Evolutionary conservation across 2,797 vertebrate genomes (phyloP).

Genomic region (Loris lydekkerianus): DNA sequence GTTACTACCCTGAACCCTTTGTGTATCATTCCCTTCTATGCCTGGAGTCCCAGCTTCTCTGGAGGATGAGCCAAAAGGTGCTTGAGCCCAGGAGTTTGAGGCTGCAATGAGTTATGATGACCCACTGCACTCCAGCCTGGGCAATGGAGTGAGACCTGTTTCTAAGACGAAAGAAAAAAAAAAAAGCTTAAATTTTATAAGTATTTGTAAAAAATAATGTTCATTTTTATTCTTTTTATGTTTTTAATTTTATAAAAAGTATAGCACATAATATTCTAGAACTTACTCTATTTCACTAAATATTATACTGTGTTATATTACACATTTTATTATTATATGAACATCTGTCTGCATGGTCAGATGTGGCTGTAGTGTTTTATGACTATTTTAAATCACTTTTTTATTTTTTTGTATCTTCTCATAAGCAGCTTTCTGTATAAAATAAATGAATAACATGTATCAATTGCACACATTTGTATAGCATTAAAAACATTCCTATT

Average conservation of each 20-base stretch:
- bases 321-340: not conserved
- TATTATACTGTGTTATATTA: not conserved
- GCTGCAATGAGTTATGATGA: not conserved
- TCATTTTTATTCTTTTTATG: not conserved
- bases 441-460: not conserved
- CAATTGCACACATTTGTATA: not conserved
- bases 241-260: not conserved
- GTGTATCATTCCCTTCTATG: not conserved
- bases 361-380: not conserved
- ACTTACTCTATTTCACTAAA: not conserved
- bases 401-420: not conserved
- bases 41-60: not conserved
- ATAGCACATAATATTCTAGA: not conserved
- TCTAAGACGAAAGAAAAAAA: no score
- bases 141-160: not conserved
- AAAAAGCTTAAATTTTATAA: not conserved
- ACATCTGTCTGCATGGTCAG: not conserved
- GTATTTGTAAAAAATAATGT: not conserved
- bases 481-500: not conserved
- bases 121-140: not conserved
- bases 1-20: not conserved
- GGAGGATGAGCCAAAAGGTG: not conserved
- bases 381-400: not conserved
- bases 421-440: slow-evolving; percentile 18
- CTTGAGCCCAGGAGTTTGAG: not conserved